Evolutionary conservation across 1,140 invertebrate genomes (phyloP).

Genomic region (Zophobas atratus): DNA sequence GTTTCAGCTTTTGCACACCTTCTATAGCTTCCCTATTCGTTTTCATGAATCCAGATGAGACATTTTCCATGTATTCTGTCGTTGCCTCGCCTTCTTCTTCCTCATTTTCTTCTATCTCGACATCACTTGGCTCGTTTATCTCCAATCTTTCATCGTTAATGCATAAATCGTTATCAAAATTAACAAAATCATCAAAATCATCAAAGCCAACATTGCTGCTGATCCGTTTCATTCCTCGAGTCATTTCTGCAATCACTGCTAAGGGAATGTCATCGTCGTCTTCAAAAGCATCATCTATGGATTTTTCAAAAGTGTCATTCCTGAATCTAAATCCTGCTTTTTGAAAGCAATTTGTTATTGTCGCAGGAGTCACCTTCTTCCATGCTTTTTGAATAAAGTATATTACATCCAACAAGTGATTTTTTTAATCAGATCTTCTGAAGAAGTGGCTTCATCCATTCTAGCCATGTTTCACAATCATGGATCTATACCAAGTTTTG

Average conservation of each 20-base stretch:
- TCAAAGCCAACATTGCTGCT: not conserved
- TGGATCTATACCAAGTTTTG: slow-evolving; percentile 44
- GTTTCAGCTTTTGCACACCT: not conserved
- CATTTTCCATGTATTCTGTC: not conserved
- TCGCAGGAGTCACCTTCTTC: not conserved
- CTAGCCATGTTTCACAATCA: slow-evolving; percentile 39
- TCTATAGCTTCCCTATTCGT: not conserved
- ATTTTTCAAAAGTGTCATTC: not conserved
- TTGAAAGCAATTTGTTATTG: not conserved
- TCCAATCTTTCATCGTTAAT: not conserved
- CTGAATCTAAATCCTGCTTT: not conserved
- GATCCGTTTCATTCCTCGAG: not conserved
- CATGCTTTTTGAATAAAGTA: slow-evolving; percentile 15
- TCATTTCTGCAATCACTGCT: not conserved
- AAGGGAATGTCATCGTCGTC: not conserved
- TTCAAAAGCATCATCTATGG: not conserved
- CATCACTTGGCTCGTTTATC: not conserved
- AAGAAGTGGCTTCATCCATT: slow-evolving; percentile 5
- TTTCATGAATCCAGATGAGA: not conserved
- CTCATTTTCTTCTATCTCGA: not conserved
- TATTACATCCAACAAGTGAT: slow-evolving; percentile 5
- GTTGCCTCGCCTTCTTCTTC: not conserved
- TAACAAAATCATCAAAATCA: not conserved
- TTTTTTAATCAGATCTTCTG: slow-evolving; percentile 22
- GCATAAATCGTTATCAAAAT: not conserved